Percentiles rank a stretch among this genome's conserved stretches.
These are phyloP conservation scores for Lochmaea crataegi DNA, from an alignment of 2,888 invertebrate species.

Conservation along the genomic window DNA sequence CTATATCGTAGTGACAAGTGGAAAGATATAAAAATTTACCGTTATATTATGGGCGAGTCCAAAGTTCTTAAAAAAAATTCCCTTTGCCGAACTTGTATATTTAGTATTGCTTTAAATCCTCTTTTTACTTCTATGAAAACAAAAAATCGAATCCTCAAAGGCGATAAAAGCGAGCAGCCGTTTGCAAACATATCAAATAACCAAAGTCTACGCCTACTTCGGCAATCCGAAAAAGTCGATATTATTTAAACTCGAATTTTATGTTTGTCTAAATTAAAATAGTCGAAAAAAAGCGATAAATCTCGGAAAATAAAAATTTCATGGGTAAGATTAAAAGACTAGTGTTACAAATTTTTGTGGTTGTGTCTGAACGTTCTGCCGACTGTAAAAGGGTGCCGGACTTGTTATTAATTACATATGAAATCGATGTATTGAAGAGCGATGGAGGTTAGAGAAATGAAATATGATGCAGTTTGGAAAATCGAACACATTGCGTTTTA, in stretches of 20 bases:
- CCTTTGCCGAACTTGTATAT: background rate
- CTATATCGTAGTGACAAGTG: background rate
- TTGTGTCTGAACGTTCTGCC: slow-evolving; percentile 6
- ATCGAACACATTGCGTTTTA: slow-evolving; percentile 17
- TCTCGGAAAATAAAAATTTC: slow-evolving; percentile 18
- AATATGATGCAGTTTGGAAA: slow-evolving; percentile 12
- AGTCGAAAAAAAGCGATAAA: slow-evolving; percentile 15
- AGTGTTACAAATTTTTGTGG: slow-evolving; percentile 19
- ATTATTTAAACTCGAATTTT: slow-evolving; percentile 2
- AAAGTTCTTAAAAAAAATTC: background rate
- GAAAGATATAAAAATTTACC: background rate
- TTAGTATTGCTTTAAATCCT: background rate
- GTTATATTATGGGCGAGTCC: background rate
- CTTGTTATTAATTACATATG: slow-evolving; percentile 11
- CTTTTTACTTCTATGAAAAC: slow-evolving; percentile 9
- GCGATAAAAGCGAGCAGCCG: slow-evolving; percentile 15
- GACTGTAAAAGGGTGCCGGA: slow-evolving; percentile 17
- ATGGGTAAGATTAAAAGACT: slow-evolving; percentile 18
- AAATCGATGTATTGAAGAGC: slow-evolving; percentile 11
- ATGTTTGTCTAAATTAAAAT: slow-evolving; percentile 19
- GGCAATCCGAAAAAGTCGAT: slow-evolving; percentile 18
- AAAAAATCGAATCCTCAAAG: slow-evolving; percentile 11
- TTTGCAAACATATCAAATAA: slow-evolving; percentile 10
- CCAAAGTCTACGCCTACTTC: slow-evolving; percentile 9
- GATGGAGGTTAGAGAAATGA: background rate